phyloP scores from a whole-genome alignment of 2,113 vertebrate species.

The Periophthalmodon schlosseri region DNA sequence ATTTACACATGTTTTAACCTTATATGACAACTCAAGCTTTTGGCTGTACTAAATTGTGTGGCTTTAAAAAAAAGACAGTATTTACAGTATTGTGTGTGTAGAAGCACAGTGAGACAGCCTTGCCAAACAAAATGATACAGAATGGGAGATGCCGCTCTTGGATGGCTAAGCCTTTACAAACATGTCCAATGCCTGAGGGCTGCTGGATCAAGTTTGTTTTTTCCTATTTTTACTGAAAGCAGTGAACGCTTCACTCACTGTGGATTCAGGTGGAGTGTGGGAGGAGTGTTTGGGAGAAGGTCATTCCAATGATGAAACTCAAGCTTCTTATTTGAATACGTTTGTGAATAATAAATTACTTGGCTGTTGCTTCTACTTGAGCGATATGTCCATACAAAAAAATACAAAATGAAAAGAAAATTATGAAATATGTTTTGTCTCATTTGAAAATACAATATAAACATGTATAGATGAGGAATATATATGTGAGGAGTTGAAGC shows the following conservation, averaged over 20 bases:
- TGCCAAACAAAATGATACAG: conserved; percentile 19
- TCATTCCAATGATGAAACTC: conserved; percentile 8
- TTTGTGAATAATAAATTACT: neutral
- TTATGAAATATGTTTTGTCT: too few species aligned
- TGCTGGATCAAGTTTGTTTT: conserved; percentile 57
- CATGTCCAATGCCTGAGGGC: conserved; percentile 34
- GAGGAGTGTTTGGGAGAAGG: conserved; percentile 41
- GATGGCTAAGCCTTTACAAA: conserved; percentile 28
- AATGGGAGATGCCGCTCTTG: conserved; percentile 29
- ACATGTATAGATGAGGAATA: too few species aligned
- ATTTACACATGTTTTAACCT: neutral
- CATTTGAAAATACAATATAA: too few species aligned
- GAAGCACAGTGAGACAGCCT: conserved; percentile 6
- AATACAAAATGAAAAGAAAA: neutral
- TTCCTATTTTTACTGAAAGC: conserved; percentile 57
- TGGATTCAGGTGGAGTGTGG: conserved; percentile 49
- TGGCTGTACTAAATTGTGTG: too few species aligned
- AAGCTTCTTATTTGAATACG: neutral
- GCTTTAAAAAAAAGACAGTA: neutral
- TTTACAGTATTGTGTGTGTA: conserved; percentile 25
- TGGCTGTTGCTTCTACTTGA: neutral
- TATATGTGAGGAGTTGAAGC: too few species aligned
- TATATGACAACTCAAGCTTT: neutral
- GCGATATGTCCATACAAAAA: neutral
- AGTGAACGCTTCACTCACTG: conserved; percentile 61